Conservation (phyloP, 2,113 vertebrate species). For the Anseranas semipalmata region DNA sequence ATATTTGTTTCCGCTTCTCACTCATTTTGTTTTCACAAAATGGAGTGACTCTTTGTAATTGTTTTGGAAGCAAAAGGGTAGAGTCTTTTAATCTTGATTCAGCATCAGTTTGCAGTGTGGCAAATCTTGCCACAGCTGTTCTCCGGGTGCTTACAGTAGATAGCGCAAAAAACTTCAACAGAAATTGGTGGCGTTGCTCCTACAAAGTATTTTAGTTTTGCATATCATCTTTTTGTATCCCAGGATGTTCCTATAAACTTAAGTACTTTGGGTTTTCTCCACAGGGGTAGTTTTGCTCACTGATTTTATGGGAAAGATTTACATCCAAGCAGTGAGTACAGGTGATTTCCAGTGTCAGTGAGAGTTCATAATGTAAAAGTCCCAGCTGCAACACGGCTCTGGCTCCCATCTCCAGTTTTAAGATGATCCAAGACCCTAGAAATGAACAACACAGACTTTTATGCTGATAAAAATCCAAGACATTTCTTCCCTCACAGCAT, state of each 20-base stretch:
- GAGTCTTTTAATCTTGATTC: background rate
- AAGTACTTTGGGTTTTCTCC: background rate
- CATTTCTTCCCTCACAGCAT: background rate
- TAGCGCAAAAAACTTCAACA: background rate
- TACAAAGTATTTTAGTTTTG: background rate
- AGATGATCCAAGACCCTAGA: background rate
- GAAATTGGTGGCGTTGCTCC: background rate
- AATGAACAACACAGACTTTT: background rate
- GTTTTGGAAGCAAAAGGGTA: background rate
- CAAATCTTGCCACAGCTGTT: background rate
- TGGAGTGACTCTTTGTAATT: background rate
- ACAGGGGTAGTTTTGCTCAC: background rate
- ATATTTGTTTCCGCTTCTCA: background rate
- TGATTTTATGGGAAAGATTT: background rate
- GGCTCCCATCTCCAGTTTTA: background rate
- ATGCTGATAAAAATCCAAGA: background rate
- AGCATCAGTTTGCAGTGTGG: background rate
- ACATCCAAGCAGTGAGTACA: background rate
- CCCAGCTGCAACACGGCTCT: background rate
- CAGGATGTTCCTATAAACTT: background rate
- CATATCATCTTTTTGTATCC: background rate
- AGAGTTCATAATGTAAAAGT: background rate
- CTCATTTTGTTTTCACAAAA: background rate
- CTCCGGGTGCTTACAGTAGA: background rate
- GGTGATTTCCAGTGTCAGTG: background rate